These are phyloP conservation scores for Esperia sulphurella DNA, from an alignment of 2,888 invertebrate genomes.

Conservation along the genomic window DNA sequence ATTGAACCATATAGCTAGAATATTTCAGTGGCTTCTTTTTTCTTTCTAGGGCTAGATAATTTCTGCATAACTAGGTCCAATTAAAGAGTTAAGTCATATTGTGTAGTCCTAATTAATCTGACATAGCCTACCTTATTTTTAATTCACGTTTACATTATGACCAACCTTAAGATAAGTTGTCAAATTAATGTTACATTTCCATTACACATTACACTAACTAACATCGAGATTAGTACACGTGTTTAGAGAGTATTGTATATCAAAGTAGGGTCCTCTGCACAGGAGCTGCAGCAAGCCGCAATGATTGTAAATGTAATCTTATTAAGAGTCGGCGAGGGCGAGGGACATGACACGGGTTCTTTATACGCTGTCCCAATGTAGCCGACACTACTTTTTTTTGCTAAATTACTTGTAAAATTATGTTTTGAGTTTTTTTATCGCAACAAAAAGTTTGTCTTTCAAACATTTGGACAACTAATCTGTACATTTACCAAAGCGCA, in stretches of 20 bases:
- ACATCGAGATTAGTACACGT: background rate
- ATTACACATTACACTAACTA: background rate
- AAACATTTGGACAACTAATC: too few species aligned
- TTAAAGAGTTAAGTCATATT: too few species aligned
- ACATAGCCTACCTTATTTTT: too few species aligned
- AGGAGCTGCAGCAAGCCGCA: constrained; percentile 7
- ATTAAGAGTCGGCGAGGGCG: constrained; percentile 5
- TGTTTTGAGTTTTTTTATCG: too few species aligned
- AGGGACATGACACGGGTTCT: constrained; percentile 3
- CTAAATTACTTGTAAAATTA: background rate
- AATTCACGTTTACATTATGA: too few species aligned
- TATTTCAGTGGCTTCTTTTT: too few species aligned
- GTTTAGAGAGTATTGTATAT: background rate
- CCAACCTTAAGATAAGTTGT: background rate
- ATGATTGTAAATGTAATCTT: constrained; percentile 10
- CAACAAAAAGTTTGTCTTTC: too few species aligned
- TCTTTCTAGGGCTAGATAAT: too few species aligned
- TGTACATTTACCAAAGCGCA: too few species aligned
- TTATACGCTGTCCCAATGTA: background rate
- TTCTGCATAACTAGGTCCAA: too few species aligned
- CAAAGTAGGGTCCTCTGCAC: background rate
- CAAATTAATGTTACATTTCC: background rate
- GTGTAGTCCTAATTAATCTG: too few species aligned
- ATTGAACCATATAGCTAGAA: too few species aligned
- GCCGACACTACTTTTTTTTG: background rate